A percentile compares a stretch with the other conserved stretches of the same genome.
Evolutionary conservation across 2,113 vertebrate genomes (phyloP).

Genomic region (Mionectes macconnelli): DNA sequence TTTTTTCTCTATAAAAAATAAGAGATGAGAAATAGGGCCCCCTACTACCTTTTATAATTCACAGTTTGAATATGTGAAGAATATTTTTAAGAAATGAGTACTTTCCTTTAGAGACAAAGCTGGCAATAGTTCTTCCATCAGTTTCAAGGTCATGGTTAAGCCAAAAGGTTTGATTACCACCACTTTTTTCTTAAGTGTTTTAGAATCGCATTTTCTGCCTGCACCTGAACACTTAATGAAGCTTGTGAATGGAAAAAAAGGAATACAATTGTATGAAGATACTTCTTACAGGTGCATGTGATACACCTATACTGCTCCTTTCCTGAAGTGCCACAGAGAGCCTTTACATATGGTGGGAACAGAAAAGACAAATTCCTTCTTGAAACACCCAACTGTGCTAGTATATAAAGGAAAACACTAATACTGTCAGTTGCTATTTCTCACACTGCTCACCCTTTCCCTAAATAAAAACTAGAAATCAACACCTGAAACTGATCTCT

Average conservation of each 20-base stretch:
- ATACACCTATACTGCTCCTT: neutral
- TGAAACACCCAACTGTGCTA: neutral
- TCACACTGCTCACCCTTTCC: neutral
- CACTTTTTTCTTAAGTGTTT: neutral
- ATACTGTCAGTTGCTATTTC: neutral
- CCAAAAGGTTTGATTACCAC: neutral
- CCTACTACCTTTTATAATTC: neutral
- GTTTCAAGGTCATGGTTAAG: neutral
- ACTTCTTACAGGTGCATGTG: neutral
- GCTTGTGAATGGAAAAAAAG: neutral
- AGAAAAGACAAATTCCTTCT: neutral
- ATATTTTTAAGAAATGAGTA: neutral
- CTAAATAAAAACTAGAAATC: conserved; percentile 11
- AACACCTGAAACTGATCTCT: neutral
- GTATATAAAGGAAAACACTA: neutral
- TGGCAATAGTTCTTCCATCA: neutral
- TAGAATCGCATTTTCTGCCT: neutral
- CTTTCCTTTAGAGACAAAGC: neutral
- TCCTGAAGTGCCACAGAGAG: neutral
- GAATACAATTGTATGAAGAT: neutral
- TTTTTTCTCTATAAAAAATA: neutral
- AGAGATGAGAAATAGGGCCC: neutral
- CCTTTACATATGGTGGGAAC: neutral
- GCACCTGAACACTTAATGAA: neutral
- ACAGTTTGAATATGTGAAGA: neutral